A percentile compares a stretch with the other conserved stretches of the same genome.
Evolutionary conservation across 2,888 invertebrate genomes (phyloP).

Genomic region (Drosophila quinaria): DNA sequence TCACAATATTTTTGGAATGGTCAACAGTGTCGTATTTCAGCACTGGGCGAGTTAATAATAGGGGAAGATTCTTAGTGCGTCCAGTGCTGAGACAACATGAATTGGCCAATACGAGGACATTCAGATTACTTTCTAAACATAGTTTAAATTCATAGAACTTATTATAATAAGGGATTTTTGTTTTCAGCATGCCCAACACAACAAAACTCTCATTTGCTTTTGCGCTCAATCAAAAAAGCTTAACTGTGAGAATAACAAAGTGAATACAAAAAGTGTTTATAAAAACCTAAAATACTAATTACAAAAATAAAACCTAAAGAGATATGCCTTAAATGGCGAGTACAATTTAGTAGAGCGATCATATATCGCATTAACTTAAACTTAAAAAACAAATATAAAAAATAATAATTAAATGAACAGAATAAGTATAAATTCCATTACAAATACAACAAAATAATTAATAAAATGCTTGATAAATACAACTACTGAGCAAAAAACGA

Average conservation of each 20-base stretch:
- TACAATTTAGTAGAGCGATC: constrained; percentile 59
- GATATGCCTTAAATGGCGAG: constrained; percentile 42
- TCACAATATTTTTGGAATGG: constrained; percentile 6
- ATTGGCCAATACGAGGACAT: constrained; percentile 17
- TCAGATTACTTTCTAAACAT: constrained; percentile 3
- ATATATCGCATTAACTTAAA: constrained; percentile 56
- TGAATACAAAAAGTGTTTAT: constrained; percentile 58
- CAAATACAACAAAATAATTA: constrained; percentile 18
- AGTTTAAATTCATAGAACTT: constrained; percentile 42
- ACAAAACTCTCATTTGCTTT: constrained; percentile 81
- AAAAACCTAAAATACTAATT: constrained; percentile 36
- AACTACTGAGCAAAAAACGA: constrained; percentile 40
- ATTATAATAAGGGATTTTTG: constrained; percentile 53
- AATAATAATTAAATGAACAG: constrained; percentile 15
- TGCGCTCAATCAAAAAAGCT: constrained; percentile 86
- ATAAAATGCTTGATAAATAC: constrained; percentile 47
- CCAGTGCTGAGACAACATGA: constrained; percentile 53
- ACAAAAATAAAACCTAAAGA: constrained; percentile 54
- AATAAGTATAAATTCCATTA: constrained; percentile 24
- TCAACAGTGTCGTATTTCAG: constrained; percentile 27
- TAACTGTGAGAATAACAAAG: constrained; percentile 84
- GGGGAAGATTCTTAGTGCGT: constrained; percentile 84
- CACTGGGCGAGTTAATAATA: constrained; percentile 79
- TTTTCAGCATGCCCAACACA: constrained; percentile 44
- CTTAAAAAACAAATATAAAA: constrained; percentile 18